Evolutionary conservation across 1,140 invertebrate genomes (phyloP), one percentile per base, ranked within the genome.

Genomic region (Latrodectus geometricus): DNA sequence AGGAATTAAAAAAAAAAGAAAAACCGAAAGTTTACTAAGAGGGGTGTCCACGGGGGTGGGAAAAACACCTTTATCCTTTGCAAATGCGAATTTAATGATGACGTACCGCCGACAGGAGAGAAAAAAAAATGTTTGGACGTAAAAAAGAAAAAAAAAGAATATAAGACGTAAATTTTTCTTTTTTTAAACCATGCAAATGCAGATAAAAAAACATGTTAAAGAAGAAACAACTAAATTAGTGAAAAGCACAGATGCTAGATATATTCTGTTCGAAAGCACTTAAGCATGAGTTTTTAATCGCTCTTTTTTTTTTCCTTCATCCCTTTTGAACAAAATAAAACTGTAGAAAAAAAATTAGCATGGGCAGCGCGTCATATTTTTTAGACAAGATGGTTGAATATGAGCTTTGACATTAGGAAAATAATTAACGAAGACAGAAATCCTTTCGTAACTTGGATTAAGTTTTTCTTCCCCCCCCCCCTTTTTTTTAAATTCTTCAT

Each of bases 71-170:
- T 65, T 61, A 21, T 15, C 48, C 23, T 54, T 54, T 54, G 21
- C 35, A 81, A 81, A 81, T 81, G 66, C 49, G 50, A 81, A 50
- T 81, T 72, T 81, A 81, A 81, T 81, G 66, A 81, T 68, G 65
- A 68, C 23, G 65, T 79, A 17, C 11, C 20, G 35, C 49, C 49
- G 17, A 61, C 15, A 76, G 21, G 21, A 56, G 52, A 20, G 20
- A 8, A 50, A 61, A 54, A 54, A 75, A 11, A 74, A 9, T 52
- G 3, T 12, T 75, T 52, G 23, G 20, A 20, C 23, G 15, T 49
- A 74, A 74, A 49, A 9, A 17, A 21, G 15, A 78, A 74, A 74
- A 49, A 9, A 17, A 21, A 48, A 78, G n/a, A 78, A 78, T 54
- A 35, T 35, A 70, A 70, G 21, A 70, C 11, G 21, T 35, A 70